Percentiles rank a stretch among this genome's conserved stretches.
phyloP scores from a whole-genome alignment of 2,113 vertebrate species.

The Crocuta crocuta region DNA sequence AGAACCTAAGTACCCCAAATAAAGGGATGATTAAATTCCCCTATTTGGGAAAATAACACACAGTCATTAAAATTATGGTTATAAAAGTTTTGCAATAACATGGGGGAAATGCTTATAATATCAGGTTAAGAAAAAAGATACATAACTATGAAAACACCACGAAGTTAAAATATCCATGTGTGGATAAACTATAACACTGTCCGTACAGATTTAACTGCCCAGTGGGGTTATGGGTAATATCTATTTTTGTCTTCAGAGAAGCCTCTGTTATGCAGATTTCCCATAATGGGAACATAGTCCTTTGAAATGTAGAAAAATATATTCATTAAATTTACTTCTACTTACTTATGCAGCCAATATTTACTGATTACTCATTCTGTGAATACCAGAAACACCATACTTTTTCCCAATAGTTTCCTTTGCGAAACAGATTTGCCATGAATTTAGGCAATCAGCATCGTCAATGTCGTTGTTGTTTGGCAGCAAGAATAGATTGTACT shows the following conservation, averaged over 20 bases:
- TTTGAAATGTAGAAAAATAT: slow-evolving; percentile 5
- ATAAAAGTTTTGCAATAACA: background rate
- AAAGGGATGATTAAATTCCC: background rate
- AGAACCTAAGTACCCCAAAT: background rate
- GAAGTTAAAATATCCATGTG: background rate
- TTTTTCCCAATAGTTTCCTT: background rate
- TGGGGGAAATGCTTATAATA: background rate
- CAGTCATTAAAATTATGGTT: background rate
- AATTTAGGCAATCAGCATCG: background rate
- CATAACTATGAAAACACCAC: background rate
- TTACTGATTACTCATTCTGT: background rate
- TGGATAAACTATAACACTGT: background rate
- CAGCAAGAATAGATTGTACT: background rate
- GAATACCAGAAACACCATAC: background rate
- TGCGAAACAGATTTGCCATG: background rate
- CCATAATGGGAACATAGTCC: background rate
- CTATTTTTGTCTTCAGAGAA: slow-evolving; percentile 2
- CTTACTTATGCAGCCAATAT: background rate
- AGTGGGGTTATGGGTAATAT: background rate
- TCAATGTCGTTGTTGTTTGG: background rate
- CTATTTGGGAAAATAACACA: background rate
- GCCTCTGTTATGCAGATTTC: background rate
- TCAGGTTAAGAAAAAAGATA: background rate
- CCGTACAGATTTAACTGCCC: background rate
- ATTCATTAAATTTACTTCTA: slow-evolving; percentile 10